Evolutionary conservation across 2,888 invertebrate genomes (phyloP).

Genomic region (Anthophora plumipes): DNA sequence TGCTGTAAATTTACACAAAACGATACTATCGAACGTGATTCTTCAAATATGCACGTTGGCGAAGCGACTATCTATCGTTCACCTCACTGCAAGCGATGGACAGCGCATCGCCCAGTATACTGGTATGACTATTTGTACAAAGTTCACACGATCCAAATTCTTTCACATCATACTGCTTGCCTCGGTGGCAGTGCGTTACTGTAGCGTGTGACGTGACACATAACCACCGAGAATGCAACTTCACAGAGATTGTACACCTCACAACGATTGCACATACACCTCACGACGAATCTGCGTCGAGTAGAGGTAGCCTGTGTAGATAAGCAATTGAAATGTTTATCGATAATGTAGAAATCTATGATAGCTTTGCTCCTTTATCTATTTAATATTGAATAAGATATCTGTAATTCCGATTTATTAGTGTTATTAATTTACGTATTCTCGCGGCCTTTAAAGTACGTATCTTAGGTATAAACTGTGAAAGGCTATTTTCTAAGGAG

Average conservation of each 20-base stretch:
- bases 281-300: neutral
- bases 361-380: neutral
- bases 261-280: constrained; percentile 2
- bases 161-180: constrained; percentile 74
- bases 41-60: constrained; percentile 3
- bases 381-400: too few species aligned
- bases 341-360: constrained; percentile 9
- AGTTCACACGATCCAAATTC: constrained; percentile 77
- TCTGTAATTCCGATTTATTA: too few species aligned
- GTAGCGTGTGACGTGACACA: constrained; percentile 54
- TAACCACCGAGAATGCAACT: constrained; percentile 33
- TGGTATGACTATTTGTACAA: constrained; percentile 71
- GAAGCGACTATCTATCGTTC: constrained; percentile 26
- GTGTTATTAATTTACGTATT: too few species aligned
- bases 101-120: constrained; percentile 26
- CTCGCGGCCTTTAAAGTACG: too few species aligned
- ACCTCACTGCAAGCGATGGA: constrained; percentile 33
- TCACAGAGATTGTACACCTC: constrained; percentile 27
- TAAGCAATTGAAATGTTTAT: neutral
- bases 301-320: neutral
- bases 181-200: constrained; percentile 65
- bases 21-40: neutral
- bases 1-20: neutral
- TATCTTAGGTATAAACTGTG: too few species aligned
- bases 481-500: too few species aligned